phyloP scores from a whole-genome alignment of 2,888 invertebrate genomes.

The Autographa pulchrina region DNA sequence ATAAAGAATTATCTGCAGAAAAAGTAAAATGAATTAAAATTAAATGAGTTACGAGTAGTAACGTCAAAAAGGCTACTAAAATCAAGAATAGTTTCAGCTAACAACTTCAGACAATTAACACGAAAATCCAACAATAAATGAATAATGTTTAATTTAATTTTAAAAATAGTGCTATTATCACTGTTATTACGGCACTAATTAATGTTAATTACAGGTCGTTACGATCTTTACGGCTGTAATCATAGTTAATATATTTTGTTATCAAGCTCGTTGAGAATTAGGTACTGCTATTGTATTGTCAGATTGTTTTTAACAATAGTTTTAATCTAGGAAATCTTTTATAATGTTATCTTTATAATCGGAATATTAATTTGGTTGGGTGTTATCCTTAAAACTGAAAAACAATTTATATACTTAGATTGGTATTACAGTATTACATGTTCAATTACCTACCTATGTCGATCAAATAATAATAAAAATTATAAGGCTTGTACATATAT shows the following conservation, averaged over 20 bases:
- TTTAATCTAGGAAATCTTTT: neutral
- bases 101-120: slow-evolving; percentile 21
- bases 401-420: no score
- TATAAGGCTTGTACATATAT: no score
- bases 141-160: slow-evolving; percentile 58
- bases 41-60: neutral
- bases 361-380: neutral
- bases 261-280: slow-evolving; percentile 26
- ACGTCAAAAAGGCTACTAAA: neutral
- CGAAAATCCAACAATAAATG: slow-evolving; percentile 54
- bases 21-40: neutral
- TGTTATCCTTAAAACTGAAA: neutral
- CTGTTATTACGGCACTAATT: slow-evolving; percentile 67
- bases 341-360: neutral
- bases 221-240: slow-evolving; percentile 68
- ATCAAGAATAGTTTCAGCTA: neutral
- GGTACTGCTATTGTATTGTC: slow-evolving; percentile 9
- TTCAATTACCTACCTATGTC: no score
- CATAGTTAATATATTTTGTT: slow-evolving; percentile 52
- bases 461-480: no score
- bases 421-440: no score
- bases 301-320: slow-evolving; percentile 29
- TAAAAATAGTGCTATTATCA: slow-evolving; percentile 61
- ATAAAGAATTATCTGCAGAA: neutral
- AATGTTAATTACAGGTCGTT: slow-evolving; percentile 69